Conservation (phyloP, 2,113 vertebrate genomes). For the Phoxinus phoxinus region DNA sequence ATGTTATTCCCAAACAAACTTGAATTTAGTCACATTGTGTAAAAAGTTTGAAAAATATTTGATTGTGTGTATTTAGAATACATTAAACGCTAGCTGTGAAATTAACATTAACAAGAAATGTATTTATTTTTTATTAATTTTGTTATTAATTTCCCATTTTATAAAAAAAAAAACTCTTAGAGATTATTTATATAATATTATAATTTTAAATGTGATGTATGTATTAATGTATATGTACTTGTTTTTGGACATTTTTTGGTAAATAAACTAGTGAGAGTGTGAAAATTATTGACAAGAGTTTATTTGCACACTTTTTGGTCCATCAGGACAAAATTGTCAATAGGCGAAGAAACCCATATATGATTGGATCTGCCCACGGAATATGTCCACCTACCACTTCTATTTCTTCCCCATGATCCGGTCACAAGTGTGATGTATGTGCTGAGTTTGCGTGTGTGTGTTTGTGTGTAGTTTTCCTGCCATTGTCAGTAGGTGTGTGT, state of each 20-base stretch:
- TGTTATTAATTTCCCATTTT: no score
- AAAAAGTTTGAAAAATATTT: no score
- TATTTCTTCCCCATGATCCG: conserved; percentile 14
- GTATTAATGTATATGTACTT: no score
- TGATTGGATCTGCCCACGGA: conserved; percentile 22
- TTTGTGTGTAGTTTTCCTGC: conserved; percentile 56
- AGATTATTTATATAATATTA: no score
- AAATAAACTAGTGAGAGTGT: not conserved
- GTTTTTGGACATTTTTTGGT: no score
- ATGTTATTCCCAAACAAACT: not conserved
- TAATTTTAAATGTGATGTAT: no score
- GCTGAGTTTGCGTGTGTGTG: conserved; percentile 37
- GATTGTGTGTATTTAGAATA: no score
- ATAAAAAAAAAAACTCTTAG: no score
- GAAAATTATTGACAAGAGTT: not conserved
- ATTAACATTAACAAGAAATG: no score
- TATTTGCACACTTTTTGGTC: not conserved
- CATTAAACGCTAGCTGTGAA: no score
- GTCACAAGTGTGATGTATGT: conserved; percentile 48
- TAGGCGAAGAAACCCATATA: not conserved
- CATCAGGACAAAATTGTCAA: not conserved
- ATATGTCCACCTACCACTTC: conserved; percentile 14
- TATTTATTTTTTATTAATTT: no score
- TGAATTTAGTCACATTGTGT: no score
- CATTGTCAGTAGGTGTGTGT: conserved; percentile 55